Evolutionary conservation across 2,113 vertebrate species (phyloP).

Genomic region (Procavia capensis): DNA sequence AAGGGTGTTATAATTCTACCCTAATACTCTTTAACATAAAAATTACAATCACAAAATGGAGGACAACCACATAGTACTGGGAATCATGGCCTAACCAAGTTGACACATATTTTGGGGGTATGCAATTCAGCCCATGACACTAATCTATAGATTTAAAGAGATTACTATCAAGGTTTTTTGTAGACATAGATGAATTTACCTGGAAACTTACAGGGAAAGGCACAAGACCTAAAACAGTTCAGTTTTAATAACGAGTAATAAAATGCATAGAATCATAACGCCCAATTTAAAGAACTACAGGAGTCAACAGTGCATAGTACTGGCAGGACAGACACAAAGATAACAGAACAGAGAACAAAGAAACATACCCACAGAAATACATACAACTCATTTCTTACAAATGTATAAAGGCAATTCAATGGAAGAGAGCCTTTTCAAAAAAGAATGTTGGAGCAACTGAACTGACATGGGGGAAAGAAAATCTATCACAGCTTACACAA

Average conservation of each 20-base stretch:
- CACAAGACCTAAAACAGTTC: neutral
- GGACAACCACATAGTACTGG: no score
- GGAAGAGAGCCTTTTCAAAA: neutral
- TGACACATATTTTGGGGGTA: no score
- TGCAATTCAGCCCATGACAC: no score
- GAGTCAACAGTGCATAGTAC: neutral
- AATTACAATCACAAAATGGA: no score
- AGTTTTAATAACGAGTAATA: conserved; percentile 32
- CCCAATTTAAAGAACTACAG: conserved; percentile 14
- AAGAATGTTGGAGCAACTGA: neutral
- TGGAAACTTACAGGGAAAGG: conserved; percentile 20
- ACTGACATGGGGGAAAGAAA: neutral
- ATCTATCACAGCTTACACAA: neutral
- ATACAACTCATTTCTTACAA: conserved; percentile 1
- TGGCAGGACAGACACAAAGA: neutral
- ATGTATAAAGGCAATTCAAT: conserved; percentile 37
- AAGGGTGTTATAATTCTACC: no score
- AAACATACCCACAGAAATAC: conserved; percentile 33
- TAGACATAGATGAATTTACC: neutral
- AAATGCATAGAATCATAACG: neutral
- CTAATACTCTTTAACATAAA: no score
- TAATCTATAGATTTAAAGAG: neutral
- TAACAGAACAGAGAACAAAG: conserved; percentile 9
- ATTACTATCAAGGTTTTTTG: neutral
- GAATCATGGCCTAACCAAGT: no score